Percentiles rank a stretch among this genome's conserved stretches.
Evolutionary conservation across 1,140 invertebrate genomes (phyloP).

Genomic region (Drosophila dunni): DNA sequence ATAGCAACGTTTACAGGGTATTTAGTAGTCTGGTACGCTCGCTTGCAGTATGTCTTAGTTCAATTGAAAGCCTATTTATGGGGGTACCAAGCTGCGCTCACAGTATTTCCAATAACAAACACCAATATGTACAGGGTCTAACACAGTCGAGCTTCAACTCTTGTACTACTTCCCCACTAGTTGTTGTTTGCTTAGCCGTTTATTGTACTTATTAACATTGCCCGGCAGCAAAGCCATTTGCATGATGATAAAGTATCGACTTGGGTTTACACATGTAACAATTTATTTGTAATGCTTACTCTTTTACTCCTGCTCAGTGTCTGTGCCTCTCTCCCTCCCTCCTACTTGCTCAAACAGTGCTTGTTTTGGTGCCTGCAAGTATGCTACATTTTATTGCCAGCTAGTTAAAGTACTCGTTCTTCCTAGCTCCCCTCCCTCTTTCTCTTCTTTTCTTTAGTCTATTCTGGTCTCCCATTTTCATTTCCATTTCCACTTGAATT

Average conservation of each 20-base stretch:
- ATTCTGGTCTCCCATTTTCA: neutral
- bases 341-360: neutral
- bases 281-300: slow-evolving; percentile 29
- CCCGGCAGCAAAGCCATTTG: slow-evolving; percentile 45
- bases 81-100: no score
- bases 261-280: slow-evolving; percentile 56
- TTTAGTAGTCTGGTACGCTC: no score
- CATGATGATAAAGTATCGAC: slow-evolving; percentile 75
- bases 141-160: no score
- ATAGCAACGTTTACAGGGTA: no score
- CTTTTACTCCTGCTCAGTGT: neutral
- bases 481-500: neutral
- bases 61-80: no score
- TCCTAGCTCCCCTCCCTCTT: no score
- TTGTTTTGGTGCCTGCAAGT: slow-evolving; percentile 55
- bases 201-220: slow-evolving; percentile 61
- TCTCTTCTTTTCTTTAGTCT: slow-evolving; percentile 6
- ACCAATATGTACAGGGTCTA: no score
- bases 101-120: no score
- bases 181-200: slow-evolving; percentile 43
- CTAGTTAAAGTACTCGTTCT: slow-evolving; percentile 13
- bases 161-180: no score
- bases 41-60: no score
- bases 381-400: slow-evolving; percentile 62
- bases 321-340: neutral